Evolutionary conservation across 2,113 vertebrate genomes (phyloP).

Genomic region (Lontra canadensis): DNA sequence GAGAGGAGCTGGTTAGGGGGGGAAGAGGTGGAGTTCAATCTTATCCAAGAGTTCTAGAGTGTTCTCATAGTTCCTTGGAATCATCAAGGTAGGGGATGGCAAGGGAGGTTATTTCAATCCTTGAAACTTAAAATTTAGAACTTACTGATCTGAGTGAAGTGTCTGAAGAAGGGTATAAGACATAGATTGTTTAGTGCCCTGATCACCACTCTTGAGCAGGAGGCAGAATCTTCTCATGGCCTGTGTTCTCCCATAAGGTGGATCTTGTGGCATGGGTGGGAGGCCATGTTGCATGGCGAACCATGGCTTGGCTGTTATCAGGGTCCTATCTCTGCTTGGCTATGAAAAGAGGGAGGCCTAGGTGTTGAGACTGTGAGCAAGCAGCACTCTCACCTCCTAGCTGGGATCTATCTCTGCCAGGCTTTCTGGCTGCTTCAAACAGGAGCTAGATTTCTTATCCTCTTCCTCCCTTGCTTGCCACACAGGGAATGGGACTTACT

Average conservation of each 20-base stretch:
- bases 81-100: not conserved
- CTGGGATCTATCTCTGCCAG: not conserved
- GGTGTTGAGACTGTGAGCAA: not conserved
- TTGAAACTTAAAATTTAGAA: not conserved
- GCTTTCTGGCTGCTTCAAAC: not conserved
- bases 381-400: too few relatives aligned
- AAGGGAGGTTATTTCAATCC: not conserved
- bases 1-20: not conserved
- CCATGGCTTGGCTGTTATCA: not conserved
- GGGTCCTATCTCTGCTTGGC: not conserved
- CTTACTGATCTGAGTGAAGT: not conserved
- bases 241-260: not conserved
- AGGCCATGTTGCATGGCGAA: too few relatives aligned
- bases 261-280: too few relatives aligned
- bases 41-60: not conserved
- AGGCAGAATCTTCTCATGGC: not conserved
- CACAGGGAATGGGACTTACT: not conserved
- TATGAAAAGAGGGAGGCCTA: not conserved
- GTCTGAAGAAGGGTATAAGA: not conserved
- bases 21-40: not conserved
- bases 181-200: rapidly evolving
- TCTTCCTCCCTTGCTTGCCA: not conserved
- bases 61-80: not conserved
- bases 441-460: not conserved
- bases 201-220: not conserved